phyloP scores from a whole-genome alignment of 2,888 invertebrate species.

The Eilema sororculum region DNA sequence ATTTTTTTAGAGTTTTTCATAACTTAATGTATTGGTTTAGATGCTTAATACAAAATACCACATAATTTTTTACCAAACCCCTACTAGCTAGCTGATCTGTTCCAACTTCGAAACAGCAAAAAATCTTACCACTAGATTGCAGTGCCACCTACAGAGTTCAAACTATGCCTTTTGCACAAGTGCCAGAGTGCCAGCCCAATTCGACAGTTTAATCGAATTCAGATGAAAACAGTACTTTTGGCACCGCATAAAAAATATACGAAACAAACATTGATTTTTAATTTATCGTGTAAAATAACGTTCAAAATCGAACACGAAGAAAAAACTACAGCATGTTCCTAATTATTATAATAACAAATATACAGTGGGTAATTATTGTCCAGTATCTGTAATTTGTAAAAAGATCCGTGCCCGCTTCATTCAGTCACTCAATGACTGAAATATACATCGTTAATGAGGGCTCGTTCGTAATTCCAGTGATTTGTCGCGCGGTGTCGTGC shows the following conservation, averaged over 20 bases:
- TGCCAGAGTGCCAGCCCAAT: background rate
- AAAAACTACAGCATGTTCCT: background rate
- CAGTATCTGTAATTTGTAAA: constrained; percentile 34
- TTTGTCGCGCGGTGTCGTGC: constrained; percentile 73
- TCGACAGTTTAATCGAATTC: background rate
- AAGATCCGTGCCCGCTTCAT: constrained; percentile 54
- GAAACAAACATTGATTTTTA: background rate
- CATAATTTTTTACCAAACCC: no score
- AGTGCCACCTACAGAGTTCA: no score
- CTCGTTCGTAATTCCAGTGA: constrained; percentile 73
- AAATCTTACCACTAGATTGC: background rate
- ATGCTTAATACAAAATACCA: no score
- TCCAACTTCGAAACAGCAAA: background rate
- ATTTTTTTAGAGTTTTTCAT: background rate
- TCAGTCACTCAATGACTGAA: constrained; percentile 59
- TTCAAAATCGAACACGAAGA: background rate
- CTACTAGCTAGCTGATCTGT: background rate
- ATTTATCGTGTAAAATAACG: background rate
- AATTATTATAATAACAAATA: background rate
- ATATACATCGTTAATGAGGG: constrained; percentile 72
- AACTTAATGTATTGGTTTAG: no score
- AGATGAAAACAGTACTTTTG: no score
- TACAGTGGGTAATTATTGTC: background rate
- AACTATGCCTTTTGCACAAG: background rate
- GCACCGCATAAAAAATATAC: background rate